Conservation (phyloP, 2,113 vertebrate genomes). For the Smithornis capensis region DNA sequence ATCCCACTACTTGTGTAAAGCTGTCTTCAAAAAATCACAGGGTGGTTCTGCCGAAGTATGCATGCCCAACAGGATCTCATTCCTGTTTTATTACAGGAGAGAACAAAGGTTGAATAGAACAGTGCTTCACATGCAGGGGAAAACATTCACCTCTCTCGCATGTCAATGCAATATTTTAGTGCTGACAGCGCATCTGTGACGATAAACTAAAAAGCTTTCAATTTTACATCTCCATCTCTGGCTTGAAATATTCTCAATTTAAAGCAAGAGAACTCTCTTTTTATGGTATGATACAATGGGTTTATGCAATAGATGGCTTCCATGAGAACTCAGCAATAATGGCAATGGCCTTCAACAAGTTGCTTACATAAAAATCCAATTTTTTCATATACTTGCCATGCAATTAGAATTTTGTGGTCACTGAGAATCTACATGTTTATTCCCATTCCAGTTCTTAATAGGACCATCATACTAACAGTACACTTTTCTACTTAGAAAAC, state of each 20-base stretch:
- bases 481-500: not conserved
- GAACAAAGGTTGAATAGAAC: not conserved
- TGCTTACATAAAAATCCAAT: not conserved
- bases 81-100: not conserved
- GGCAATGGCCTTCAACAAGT: not conserved
- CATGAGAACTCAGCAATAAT: not conserved
- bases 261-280: conserved; percentile 1
- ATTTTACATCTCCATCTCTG: not conserved
- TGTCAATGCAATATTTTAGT: not conserved
- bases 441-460: not conserved
- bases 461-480: not conserved
- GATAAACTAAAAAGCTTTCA: not conserved
- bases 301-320: not conserved
- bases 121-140: not conserved
- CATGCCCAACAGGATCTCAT: not conserved
- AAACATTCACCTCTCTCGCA: not conserved
- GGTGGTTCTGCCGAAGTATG: not conserved
- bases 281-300: not conserved
- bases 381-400: not conserved
- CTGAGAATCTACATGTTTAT: conserved; percentile 24
- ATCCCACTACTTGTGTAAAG: not conserved
- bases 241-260: not conserved
- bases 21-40: not conserved
- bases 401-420: conserved; percentile 12
- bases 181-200: fast-evolving